Evolutionary conservation across 1,140 invertebrate species (phyloP), one percentile per base, ranked within the genome.

Genomic region (Polypedilum vanderplanki): DNA sequence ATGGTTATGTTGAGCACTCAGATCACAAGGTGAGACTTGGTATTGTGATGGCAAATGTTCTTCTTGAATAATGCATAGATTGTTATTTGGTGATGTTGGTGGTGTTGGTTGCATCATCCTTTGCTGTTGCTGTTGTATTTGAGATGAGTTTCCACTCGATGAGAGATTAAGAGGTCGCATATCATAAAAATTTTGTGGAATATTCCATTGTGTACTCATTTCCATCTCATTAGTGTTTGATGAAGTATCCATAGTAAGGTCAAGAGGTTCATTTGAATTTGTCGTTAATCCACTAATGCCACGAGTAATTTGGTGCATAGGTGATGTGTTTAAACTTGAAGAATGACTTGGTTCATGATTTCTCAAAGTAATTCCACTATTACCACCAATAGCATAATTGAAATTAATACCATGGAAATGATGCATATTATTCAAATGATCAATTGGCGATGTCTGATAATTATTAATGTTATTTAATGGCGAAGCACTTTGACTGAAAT

Each of bases 31-130:
- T 79, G 80, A 46, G 79, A 79, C 78, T 80, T 80, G 57, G 80
- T 80, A 0, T 79, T 79, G 12, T 81, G 80, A 0, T 57, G 20
- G 22, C 0, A 80, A 80, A 46, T 82, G 87, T 82, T 94, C 92
- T 80, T 96, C 93, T 80, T 93, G 91, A 70, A 96, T 95, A 87
- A 94, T 94, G 78, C 93, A 92, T 70, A 96, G 83, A 77, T 91
- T 89, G 18, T 20, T 67, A 67, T 17, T 70, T 74, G 89, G 81
- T 18, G 81, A 83, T 0, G 81, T 79, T 0, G 81, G 81, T 0
- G 81, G 81, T 3, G 81, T 83, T 8, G 81, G 78, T 20, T 82
- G 81, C 7, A 83, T 79, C 0, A 81, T 77, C 8, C 82, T 78
- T 0, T 80, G 80, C n/a, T 76, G 82, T 81, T 17, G 75, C 24